phyloP scores from a whole-genome alignment of 2,888 invertebrate species.

The Aspidapion aeneum region DNA sequence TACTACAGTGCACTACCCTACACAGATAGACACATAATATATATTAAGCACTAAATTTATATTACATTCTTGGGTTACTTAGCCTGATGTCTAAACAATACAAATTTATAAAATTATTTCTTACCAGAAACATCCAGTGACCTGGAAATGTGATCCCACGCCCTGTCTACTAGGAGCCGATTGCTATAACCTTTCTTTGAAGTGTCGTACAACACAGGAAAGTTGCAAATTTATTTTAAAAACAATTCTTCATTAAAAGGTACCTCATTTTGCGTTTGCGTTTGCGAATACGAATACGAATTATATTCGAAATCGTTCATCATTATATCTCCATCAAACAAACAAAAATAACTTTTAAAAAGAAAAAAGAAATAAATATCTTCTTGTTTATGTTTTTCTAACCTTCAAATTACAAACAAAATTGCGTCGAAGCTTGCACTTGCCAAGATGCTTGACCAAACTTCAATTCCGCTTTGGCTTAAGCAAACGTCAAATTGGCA shows the following conservation, averaged over 20 bases:
- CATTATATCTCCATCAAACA: too few relatives aligned
- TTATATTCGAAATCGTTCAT: background rate
- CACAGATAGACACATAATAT: too few relatives aligned
- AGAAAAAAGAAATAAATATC: background rate
- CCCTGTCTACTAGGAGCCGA: background rate
- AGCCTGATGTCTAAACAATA: background rate
- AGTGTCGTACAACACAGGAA: background rate
- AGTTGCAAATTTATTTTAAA: background rate
- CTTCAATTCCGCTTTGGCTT: background rate
- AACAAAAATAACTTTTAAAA: too few relatives aligned
- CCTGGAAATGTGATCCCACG: background rate
- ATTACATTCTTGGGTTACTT: background rate
- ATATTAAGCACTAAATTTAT: too few relatives aligned
- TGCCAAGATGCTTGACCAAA: background rate
- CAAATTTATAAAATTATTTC: background rate
- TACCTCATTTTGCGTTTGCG: background rate
- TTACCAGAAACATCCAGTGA: background rate
- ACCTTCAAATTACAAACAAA: too few relatives aligned
- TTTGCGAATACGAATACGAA: too few relatives aligned
- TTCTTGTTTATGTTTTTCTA: background rate
- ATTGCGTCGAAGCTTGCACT: too few relatives aligned
- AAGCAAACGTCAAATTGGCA: background rate
- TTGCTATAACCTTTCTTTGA: background rate
- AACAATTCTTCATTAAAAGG: background rate
- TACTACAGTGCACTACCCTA: too few relatives aligned